Evolutionary conservation across 1,140 invertebrate species (phyloP).

Genomic region (Lamellibrachia luymesi): DNA sequence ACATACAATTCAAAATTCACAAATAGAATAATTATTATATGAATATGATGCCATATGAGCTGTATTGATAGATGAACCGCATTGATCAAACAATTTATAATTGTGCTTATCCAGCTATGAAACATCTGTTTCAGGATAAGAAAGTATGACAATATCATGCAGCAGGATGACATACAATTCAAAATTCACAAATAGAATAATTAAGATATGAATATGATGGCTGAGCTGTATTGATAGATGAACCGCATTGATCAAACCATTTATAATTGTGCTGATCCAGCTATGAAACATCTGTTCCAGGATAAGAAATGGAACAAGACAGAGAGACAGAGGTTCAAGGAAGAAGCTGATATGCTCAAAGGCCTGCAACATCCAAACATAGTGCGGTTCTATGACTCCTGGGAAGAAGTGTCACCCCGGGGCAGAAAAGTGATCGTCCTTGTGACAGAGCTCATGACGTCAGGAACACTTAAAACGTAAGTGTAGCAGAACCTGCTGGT

Average conservation of each 20-base stretch:
- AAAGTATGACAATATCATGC: constrained; percentile 38
- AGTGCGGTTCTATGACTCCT: constrained; percentile 98
- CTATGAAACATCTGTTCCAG: constrained; percentile 33
- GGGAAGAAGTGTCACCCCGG: constrained; percentile 83
- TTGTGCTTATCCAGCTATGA: too few relatives aligned
- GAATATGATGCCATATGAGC: too few relatives aligned
- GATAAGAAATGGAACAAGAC: constrained; percentile 65
- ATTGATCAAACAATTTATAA: too few relatives aligned
- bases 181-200: too few relatives aligned
- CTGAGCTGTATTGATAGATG: too few relatives aligned
- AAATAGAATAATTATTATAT: too few relatives aligned
- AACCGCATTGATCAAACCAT: too few relatives aligned
- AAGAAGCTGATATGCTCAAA: constrained; percentile 99
- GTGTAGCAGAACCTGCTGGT: constrained; percentile 37
- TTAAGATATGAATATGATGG: too few relatives aligned
- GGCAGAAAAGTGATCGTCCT: constrained; percentile 95
- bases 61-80: too few relatives aligned
- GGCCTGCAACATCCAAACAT: constrained; percentile 99
- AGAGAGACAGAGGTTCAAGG: constrained; percentile 91
- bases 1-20: too few relatives aligned
- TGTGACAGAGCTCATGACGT: constrained; percentile 99
- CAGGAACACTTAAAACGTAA: constrained; percentile 96
- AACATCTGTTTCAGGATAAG: constrained; percentile 54
- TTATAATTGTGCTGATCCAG: too few relatives aligned
- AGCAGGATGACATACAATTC: too few relatives aligned